Evolutionary conservation across 2,797 vertebrate species (phyloP).

Genomic region (Heliangelus exortis): DNA sequence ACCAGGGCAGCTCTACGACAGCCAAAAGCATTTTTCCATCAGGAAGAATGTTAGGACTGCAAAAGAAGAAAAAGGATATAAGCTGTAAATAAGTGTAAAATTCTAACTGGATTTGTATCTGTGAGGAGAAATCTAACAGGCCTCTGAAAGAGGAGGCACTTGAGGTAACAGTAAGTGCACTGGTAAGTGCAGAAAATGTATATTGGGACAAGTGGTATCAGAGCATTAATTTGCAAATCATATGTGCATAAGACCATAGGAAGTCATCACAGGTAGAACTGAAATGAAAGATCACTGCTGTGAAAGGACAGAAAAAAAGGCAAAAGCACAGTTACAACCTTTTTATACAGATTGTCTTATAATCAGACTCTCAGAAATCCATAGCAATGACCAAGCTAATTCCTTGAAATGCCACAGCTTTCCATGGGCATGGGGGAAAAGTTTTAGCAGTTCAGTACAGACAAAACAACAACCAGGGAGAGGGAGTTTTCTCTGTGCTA

Average conservation of each 20-base stretch:
- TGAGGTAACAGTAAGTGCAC: neutral
- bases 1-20: neutral
- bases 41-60: neutral
- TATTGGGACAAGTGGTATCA: neutral
- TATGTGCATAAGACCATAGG: slow-evolving; percentile 6
- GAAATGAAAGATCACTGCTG: neutral
- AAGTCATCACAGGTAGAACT: neutral
- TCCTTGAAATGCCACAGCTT: slow-evolving; percentile 10
- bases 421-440: neutral
- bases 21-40: neutral
- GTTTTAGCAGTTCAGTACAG: rapidly evolving
- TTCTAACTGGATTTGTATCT: neutral
- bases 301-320: neutral
- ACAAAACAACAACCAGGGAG: neutral
- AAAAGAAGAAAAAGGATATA: neutral
- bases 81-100: neutral
- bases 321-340: neutral
- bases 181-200: neutral
- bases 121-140: neutral
- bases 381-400: neutral
- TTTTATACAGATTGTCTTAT: neutral
- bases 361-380: slow-evolving; percentile 26
- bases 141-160: neutral
- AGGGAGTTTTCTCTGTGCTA: neutral
- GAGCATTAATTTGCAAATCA: neutral